phyloP scores from a whole-genome alignment of 2,888 invertebrate species.

The Drosophila leonis region DNA sequence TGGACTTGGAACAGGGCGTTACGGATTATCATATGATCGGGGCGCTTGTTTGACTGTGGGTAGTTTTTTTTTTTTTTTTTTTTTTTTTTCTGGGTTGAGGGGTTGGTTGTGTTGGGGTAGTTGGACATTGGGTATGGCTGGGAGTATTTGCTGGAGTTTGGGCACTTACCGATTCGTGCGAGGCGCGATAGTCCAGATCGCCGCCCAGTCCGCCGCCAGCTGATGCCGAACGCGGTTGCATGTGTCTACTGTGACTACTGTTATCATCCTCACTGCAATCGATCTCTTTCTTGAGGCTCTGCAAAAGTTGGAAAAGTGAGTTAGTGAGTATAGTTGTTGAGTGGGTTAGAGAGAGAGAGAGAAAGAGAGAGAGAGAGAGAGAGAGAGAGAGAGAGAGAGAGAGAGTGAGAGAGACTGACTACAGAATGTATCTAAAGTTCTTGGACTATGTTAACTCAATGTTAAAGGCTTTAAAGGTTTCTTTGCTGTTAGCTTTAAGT shows the following conservation, averaged over 20 bases:
- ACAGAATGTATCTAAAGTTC: background rate
- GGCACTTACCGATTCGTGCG: conserved; percentile 93
- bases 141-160: conserved; percentile 3
- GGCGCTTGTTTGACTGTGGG: background rate
- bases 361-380: too few relatives aligned
- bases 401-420: background rate
- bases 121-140: background rate
- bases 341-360: background rate
- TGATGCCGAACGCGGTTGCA: conserved; percentile 87
- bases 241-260: conserved; percentile 83
- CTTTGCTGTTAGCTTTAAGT: too few relatives aligned
- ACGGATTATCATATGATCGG: background rate
- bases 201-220: conserved; percentile 86
- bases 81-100: too few relatives aligned
- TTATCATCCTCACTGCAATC: conserved; percentile 91
- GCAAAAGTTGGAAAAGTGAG: conserved; percentile 55
- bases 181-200: conserved; percentile 93
- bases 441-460: background rate
- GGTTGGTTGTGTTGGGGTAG: background rate
- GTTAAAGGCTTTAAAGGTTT: too few relatives aligned
- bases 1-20: conserved; percentile 32
- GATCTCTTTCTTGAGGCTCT: conserved; percentile 96
- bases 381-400: too few relatives aligned
- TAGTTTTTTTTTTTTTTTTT: background rate
- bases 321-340: background rate